Conservation (phyloP, 2,888 invertebrate genomes). For the Tetragnatha montana region DNA sequence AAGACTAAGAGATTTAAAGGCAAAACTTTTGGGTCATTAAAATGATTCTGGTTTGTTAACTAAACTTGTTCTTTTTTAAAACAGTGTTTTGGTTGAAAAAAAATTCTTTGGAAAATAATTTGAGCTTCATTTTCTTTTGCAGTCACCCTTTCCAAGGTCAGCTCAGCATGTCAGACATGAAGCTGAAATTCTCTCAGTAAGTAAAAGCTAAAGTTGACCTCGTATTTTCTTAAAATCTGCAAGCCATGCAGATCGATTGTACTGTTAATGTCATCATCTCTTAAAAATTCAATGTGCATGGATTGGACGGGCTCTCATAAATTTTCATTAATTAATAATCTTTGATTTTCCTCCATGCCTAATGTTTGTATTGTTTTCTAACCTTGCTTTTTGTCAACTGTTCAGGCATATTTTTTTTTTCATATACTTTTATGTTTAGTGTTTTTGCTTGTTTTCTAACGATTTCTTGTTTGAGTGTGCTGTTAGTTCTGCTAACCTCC, state of each 20-base stretch:
- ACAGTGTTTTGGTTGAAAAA: too few species aligned
- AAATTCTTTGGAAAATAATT: too few species aligned
- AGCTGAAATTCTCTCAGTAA: constrained; percentile 91
- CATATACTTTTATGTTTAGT: neutral
- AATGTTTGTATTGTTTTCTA: neutral
- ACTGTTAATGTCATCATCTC: too few species aligned
- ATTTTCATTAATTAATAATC: too few species aligned
- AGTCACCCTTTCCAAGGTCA: constrained; percentile 95
- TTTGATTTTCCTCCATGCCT: too few species aligned
- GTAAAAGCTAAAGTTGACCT: constrained; percentile 74
- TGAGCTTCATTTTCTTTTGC: constrained; percentile 70
- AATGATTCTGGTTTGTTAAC: too few species aligned
- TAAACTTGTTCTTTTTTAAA: too few species aligned
- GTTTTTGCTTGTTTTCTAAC: neutral
- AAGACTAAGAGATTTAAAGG: too few species aligned
- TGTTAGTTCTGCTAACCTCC: neutral
- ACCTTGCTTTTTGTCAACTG: neutral
- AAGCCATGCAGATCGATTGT: too few species aligned
- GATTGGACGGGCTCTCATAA: too few species aligned
- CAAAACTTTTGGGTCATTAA: too few species aligned
- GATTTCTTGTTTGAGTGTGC: neutral
- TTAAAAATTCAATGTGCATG: too few species aligned
- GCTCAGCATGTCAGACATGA: constrained; percentile 95
- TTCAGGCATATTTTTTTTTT: neutral
- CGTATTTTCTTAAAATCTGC: neutral